Conservation (phyloP, 2,113 vertebrate species). For the Hyperoodon ampullatus region DNA sequence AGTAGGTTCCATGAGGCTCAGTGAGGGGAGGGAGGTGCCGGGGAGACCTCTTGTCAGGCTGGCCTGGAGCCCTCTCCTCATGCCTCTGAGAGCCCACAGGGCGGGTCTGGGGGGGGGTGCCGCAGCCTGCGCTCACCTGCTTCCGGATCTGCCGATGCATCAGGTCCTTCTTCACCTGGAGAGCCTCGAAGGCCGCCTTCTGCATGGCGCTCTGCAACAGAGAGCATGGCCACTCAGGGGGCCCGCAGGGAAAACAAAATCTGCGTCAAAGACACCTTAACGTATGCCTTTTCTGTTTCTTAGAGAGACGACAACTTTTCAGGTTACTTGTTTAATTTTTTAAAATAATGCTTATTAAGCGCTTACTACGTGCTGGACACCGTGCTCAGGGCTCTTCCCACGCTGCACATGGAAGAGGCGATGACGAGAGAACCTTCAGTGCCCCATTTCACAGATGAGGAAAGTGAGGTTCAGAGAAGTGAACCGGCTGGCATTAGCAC, state of each 20-base stretch:
- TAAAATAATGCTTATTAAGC: not conserved
- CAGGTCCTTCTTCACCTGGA: constrained; percentile 95
- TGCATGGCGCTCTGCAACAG: constrained; percentile 94
- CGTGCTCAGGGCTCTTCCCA: not conserved
- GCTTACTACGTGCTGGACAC: not conserved
- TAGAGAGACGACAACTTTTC: not conserved
- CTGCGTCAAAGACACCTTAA: not conserved
- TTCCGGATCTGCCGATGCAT: constrained; percentile 93
- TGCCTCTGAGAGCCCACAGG: not conserved
- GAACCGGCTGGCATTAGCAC: not conserved
- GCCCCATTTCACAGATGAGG: not conserved
- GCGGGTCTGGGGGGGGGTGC: rapidly evolving
- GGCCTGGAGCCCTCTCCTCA: not conserved
- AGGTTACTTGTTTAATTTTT: not conserved
- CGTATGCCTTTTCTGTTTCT: not conserved
- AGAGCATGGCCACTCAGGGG: constrained; percentile 16
- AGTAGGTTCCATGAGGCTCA: not conserved
- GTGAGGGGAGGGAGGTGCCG: not conserved
- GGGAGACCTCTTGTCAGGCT: not conserved
- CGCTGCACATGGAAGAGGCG: rapidly evolving
- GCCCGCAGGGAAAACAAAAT: not conserved
- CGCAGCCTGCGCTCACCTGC: constrained; percentile 87
- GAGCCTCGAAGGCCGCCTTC: constrained; percentile 96
- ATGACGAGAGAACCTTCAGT: rapidly evolving
- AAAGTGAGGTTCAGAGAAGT: not conserved